These are phyloP conservation scores for Pristionchus mayeri DNA, from an alignment of 2,888 invertebrate species.

Conservation along the genomic window DNA sequence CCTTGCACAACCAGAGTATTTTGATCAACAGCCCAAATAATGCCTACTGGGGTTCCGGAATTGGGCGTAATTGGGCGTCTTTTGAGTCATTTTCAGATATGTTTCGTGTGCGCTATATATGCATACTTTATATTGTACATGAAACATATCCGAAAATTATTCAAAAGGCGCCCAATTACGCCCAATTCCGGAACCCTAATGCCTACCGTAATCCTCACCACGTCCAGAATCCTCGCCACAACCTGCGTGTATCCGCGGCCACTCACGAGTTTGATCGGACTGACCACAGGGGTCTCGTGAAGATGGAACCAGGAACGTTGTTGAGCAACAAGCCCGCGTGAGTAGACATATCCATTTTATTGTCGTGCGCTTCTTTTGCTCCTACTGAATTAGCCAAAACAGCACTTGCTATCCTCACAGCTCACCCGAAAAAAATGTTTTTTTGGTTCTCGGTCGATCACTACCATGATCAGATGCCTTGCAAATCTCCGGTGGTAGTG, in stretches of 20 bases:
- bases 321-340: constrained; percentile 8
- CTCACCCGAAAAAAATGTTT: no score
- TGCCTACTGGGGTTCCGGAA: no score
- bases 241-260: constrained; percentile 21
- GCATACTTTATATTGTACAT: no score
- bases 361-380: no score
- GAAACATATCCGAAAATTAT: background rate
- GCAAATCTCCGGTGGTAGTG: background rate
- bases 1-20: background rate
- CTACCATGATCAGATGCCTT: background rate
- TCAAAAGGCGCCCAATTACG: background rate
- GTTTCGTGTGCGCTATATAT: no score
- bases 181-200: background rate
- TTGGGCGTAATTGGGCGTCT: no score
- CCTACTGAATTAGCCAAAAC: no score
- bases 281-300: background rate
- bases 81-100: no score
- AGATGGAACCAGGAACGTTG: background rate
- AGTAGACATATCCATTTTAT: no score
- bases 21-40: no score
- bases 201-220: background rate
- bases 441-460: no score
- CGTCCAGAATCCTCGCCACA: constrained; percentile 6
- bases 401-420: no score
- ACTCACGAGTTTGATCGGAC: background rate